These are phyloP conservation scores for Pluvialis apricaria DNA, from an alignment of 2,113 vertebrate genomes.

Conservation along the genomic window DNA sequence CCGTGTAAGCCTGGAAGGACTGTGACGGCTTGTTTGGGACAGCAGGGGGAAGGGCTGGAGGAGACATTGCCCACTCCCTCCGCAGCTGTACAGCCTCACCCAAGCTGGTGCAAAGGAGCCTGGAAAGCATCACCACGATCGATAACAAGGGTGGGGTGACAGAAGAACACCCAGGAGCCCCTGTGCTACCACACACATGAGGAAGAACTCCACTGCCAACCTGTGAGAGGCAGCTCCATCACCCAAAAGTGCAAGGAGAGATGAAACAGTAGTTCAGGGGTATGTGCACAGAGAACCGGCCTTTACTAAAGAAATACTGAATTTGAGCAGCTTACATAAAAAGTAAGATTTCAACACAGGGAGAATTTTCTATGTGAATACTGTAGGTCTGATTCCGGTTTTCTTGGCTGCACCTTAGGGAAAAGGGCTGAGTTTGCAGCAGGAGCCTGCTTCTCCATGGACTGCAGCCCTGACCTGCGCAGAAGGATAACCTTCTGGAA, in stretches of 20 bases:
- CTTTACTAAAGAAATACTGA: background rate
- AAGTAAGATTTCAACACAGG: background rate
- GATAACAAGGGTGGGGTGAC: rapidly evolving
- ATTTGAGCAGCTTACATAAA: background rate
- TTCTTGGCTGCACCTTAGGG: background rate
- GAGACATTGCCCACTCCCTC: rapidly evolving
- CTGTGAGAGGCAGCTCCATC: background rate
- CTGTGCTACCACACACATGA: background rate
- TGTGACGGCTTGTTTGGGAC: rapidly evolving
- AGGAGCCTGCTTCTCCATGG: background rate
- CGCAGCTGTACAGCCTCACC: background rate
- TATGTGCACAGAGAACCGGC: background rate
- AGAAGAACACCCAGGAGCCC: background rate
- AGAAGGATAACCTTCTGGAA: background rate
- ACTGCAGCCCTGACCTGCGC: background rate
- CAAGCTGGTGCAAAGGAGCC: background rate
- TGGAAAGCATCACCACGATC: rapidly evolving
- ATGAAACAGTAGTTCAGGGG: background rate
- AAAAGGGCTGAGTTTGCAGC: background rate
- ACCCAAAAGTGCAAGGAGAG: rapidly evolving
- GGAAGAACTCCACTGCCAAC: background rate
- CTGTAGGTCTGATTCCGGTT: background rate
- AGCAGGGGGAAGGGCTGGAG: background rate
- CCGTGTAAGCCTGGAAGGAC: rapidly evolving
- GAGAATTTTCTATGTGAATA: background rate